A percentile compares a stretch with the other conserved stretches of the same genome.
Conservation (phyloP, 2,113 vertebrate genomes). For the Microcebus murinus region DNA sequence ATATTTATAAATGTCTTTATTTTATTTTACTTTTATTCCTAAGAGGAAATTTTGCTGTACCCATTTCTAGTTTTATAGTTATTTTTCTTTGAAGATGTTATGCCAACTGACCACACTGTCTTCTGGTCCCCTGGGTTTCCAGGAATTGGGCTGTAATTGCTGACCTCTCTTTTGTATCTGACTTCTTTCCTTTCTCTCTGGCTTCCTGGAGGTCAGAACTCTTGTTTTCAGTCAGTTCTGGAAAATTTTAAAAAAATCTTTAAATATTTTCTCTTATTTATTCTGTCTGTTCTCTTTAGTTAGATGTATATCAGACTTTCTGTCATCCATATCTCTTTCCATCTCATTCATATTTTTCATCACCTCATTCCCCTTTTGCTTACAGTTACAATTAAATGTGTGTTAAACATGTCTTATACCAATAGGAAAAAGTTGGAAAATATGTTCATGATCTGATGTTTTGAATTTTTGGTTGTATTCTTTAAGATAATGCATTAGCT, state of each 20-base stretch:
- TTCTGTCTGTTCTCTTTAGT: neutral
- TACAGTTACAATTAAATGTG: slow-evolving; percentile 4
- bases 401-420: neutral
- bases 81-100: neutral
- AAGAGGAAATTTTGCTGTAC: neutral
- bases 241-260: neutral
- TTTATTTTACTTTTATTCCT: neutral
- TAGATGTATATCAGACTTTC: neutral
- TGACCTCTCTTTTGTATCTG: neutral
- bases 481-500: neutral
- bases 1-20: neutral
- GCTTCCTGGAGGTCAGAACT: neutral
- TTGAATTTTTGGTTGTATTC: slow-evolving; percentile 19
- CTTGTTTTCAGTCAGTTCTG: slow-evolving; percentile 23
- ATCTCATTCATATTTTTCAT: neutral
- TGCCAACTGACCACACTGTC: neutral
- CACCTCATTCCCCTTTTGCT: neutral
- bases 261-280: neutral
- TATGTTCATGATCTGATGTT: neutral
- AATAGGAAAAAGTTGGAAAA: slow-evolving; percentile 1
- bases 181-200: neutral
- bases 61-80: neutral
- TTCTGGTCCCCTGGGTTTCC: neutral
- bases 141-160: neutral
- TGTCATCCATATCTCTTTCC: neutral